Conservation (phyloP, 2,888 invertebrate genomes). For the Agrochola litura region DNA sequence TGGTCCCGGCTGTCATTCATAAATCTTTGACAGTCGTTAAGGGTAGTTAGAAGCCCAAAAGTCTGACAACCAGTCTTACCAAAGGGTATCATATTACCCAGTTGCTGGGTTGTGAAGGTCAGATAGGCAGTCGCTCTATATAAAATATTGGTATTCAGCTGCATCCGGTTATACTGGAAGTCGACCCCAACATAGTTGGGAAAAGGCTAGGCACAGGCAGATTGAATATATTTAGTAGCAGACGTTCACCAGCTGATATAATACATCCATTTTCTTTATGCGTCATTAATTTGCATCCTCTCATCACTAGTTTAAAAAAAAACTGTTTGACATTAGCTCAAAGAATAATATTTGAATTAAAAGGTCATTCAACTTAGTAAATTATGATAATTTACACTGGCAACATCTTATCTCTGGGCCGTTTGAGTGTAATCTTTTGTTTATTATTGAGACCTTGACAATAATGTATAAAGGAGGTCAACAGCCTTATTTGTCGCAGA, state of each 20-base stretch:
- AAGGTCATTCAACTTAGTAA: constrained; percentile 31
- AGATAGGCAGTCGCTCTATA: too few species aligned
- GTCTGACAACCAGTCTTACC: too few species aligned
- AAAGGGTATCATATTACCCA: too few species aligned
- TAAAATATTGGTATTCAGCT: too few species aligned
- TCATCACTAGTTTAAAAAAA: background rate
- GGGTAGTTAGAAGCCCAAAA: too few species aligned
- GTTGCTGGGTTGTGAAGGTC: too few species aligned
- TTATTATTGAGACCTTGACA: constrained; percentile 48
- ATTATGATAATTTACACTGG: constrained; percentile 41
- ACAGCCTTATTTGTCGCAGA: constrained; percentile 3
- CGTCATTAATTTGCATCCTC: constrained; percentile 7
- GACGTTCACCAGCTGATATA: background rate
- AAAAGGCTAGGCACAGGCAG: too few species aligned
- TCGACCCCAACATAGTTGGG: too few species aligned
- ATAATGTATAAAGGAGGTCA: constrained; percentile 20
- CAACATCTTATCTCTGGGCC: constrained; percentile 29
- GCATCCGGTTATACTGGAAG: too few species aligned
- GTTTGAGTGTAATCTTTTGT: constrained; percentile 37
- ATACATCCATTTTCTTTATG: background rate
- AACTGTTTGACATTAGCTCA: constrained; percentile 34
- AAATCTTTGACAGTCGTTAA: too few species aligned
- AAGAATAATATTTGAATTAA: constrained; percentile 24
- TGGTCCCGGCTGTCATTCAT: too few species aligned
- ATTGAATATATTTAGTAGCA: background rate